Base-by-base conservation (phyloP, 2,113 vertebrate genomes). In the Ptilorrhoa leucosticta region DNA sequence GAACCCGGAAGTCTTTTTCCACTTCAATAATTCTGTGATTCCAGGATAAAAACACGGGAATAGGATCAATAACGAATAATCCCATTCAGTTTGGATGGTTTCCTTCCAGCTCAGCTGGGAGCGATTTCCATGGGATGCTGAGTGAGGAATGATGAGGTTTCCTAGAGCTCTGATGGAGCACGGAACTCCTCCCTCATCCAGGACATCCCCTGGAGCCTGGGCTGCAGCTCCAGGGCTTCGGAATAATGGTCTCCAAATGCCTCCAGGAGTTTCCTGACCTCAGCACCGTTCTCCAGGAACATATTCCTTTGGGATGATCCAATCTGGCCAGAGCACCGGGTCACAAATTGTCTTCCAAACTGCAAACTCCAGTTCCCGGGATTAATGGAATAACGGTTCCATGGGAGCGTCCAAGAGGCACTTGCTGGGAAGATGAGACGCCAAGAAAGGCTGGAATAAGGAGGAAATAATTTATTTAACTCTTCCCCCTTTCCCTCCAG, bases 271-370 rank as follows among this genome's bases (percentile, higher is more conserved):
- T 19, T 60, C 58, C 58, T 18, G 58, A 60, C 35, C 35, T 39
- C 58, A 27, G 35, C 58, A 60, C 35, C 16, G 24, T 60, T 18
- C 57, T 27, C 58, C n/a, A 27, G 57, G 58, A 60, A 60, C 35
- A 9, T 4, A 37, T 60, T 39, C 58, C 35, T 39, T 28, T 27
- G 58, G 58, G 35, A 60, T 60, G 18, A 26, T 26, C 57, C 57
- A 17, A 6, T 17, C n/a, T 11, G n/a, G 22, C n/a, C 23, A 6
- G n/a, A n/a, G 23, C 57, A 26, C 57, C 3, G 0, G 23, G 9
- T 24, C n/a, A 7, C 57, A 13, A 39, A 37, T 17, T 13, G 10
- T 37, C 35, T 27, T 37, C 35, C 58, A 9, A 39, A 39, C 35
- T 6, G 58, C 35, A 18, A 27, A 39, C 35, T 39, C 16, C 57